Evolutionary conservation across 2,888 invertebrate species (phyloP), one percentile per base, ranked within the genome.

Genomic region (Carpatolechia fugitivella): DNA sequence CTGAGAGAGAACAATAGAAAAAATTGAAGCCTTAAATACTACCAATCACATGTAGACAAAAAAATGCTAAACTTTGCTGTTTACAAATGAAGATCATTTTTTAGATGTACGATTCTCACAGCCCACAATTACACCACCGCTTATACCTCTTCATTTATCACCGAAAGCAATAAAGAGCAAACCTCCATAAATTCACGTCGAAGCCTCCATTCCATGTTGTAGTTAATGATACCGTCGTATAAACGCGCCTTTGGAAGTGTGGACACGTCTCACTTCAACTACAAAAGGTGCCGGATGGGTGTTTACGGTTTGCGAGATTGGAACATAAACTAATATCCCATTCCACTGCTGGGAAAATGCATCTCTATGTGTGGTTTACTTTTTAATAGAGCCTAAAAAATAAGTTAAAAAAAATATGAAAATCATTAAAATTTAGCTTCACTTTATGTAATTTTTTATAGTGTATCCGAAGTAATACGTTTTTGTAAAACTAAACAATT

Each of bases 161-260:
- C 72, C 55, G 63, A 62, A 65, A 66, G 78, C 78, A 84, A 82
- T 82, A 83, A 82, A 76, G 76, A 73, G 66, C 67, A 63, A 68
- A 63, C 66, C 63, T 67, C 68, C 63, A 77, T 83, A 82, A 76
- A 77, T 80, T 72, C 68, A 65, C 66, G 77, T 77, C 77, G 68
- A 24, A 62, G 61, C 10, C 40, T 48, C 29, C 68, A 66, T 67
- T 68, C 66, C 71, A 71, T 74, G 73, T 74, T 74, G 73, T 72
- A 67, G 73, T 71, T 82, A 81, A 82, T 80, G 78, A 80, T 72
- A 77, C 73, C 63, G 71, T 76, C 67, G 64, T 79, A 78, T 80
- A 79, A 79, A 74, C 71, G 67, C 61, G 66, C 68, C 70, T 74
- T 74, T 67, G 71, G 2, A 70, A 75, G 72, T 70, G 71, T 72